A percentile compares a stretch with the other conserved stretches of the same genome.
Evolutionary conservation across 2,797 vertebrate genomes (phyloP).

Genomic region (Pampus argenteus): DNA sequence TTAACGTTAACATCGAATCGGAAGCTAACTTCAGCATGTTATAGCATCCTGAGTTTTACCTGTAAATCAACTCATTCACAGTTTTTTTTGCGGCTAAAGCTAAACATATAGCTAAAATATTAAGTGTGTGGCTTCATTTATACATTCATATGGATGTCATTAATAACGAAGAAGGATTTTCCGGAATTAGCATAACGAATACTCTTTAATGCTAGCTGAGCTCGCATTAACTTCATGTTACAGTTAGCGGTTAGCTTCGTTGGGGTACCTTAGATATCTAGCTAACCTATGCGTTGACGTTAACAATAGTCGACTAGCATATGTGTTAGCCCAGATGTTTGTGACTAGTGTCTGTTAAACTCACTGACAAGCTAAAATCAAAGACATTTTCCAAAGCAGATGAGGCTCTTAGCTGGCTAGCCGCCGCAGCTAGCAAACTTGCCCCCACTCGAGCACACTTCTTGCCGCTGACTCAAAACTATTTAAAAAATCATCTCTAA

Average conservation of each 20-base stretch:
- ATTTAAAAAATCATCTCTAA: neutral
- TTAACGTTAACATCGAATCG: no score
- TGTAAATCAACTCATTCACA: conserved; percentile 3
- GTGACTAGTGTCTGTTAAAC: accelerated
- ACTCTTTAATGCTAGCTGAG: neutral
- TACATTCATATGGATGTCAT: neutral
- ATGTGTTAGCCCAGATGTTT: accelerated
- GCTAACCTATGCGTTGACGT: no score
- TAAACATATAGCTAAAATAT: neutral
- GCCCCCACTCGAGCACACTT: conserved; percentile 30
- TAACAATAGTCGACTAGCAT: no score
- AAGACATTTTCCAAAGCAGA: no score
- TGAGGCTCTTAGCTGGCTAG: conserved; percentile 2
- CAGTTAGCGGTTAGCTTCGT: conserved; percentile 5
- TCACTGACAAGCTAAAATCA: accelerated
- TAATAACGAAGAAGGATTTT: neutral
- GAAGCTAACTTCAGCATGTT: no score
- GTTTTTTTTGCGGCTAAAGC: no score
- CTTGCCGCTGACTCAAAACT: conserved; percentile 12
- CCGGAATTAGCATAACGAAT: neutral
- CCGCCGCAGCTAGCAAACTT: conserved; percentile 28
- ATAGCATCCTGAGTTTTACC: no score
- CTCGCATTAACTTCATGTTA: neutral
- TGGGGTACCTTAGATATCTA: neutral
- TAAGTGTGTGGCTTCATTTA: accelerated